phyloP scores from a whole-genome alignment of 2,888 invertebrate species.

The Drosophila putrida region DNA sequence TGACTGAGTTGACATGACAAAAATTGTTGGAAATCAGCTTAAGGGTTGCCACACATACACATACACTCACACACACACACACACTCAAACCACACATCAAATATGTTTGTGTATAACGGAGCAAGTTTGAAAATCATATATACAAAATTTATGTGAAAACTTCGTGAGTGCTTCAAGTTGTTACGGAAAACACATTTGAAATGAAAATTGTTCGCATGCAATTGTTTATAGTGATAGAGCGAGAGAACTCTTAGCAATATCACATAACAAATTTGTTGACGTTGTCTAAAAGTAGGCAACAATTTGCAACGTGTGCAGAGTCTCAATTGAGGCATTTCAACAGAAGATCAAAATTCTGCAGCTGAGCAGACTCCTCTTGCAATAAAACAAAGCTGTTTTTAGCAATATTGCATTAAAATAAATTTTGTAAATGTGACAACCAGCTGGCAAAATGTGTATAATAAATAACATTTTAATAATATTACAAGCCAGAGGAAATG shows the following conservation, averaged over 20 bases:
- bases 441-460: background rate
- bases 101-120: background rate
- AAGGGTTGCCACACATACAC: slow-evolving; percentile 47
- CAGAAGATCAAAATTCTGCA: background rate
- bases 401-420: slow-evolving; percentile 8
- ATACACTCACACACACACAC: slow-evolving; percentile 26
- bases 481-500: slow-evolving; percentile 3
- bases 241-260: slow-evolving; percentile 10
- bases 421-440: slow-evolving; percentile 5
- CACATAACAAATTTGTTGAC: slow-evolving; percentile 13
- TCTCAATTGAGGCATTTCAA: background rate
- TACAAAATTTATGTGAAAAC: slow-evolving; percentile 72
- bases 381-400: slow-evolving; percentile 20
- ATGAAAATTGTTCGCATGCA: slow-evolving; percentile 28
- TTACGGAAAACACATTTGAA: slow-evolving; percentile 36
- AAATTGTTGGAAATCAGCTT: slow-evolving; percentile 53
- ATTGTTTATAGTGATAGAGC: slow-evolving; percentile 23
- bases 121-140: slow-evolving; percentile 38
- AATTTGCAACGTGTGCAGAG: slow-evolving; percentile 4
- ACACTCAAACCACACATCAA: slow-evolving; percentile 10
- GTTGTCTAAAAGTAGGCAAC: slow-evolving; percentile 68
- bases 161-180: slow-evolving; percentile 57
- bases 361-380: background rate
- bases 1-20: slow-evolving; percentile 52
- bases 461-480: slow-evolving; percentile 13